A percentile compares a stretch with the other conserved stretches of the same genome.
Evolutionary conservation across 2,888 invertebrate species (phyloP).

Genomic region (Liodrosophila aerea): DNA sequence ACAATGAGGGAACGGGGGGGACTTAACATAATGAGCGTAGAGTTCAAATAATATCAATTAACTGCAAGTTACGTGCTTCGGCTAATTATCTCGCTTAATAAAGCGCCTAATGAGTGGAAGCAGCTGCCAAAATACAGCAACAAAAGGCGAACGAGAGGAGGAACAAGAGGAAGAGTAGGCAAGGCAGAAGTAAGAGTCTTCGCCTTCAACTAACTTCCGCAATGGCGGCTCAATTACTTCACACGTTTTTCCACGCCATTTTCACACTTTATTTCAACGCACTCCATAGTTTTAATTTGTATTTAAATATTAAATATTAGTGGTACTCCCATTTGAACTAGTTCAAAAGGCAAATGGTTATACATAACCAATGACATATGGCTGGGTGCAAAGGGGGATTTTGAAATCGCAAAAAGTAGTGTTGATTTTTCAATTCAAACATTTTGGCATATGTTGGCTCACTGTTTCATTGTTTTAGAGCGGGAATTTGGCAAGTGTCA

Average conservation of each 20-base stretch:
- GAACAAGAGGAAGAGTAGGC: background rate
- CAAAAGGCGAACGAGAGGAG: conserved; percentile 10
- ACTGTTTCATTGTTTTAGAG: conserved; percentile 13
- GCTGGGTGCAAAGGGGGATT: too few species aligned
- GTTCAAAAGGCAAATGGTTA: too few species aligned
- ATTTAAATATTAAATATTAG: too few species aligned
- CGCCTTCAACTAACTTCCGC: conserved; percentile 9
- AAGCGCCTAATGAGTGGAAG: conserved; percentile 79
- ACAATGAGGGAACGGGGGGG: conserved; percentile 28
- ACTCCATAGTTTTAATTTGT: too few species aligned
- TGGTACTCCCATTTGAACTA: too few species aligned
- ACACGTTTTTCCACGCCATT: conserved; percentile 32
- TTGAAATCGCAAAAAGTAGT: background rate
- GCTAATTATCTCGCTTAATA: conserved; percentile 79
- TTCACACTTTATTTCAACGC: conserved; percentile 22
- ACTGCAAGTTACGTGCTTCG: conserved; percentile 76
- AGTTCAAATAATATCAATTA: conserved; percentile 80
- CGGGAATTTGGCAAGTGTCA: conserved; percentile 10
- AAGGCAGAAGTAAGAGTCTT: background rate
- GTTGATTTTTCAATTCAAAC: conserved; percentile 54
- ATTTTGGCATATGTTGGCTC: conserved; percentile 57
- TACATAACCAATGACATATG: too few species aligned
- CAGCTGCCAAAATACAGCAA: conserved; percentile 63
- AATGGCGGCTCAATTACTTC: conserved; percentile 10
- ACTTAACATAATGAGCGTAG: conserved; percentile 49